Percentiles rank a stretch among this genome's conserved stretches.
These are phyloP conservation scores for Ephestia elutella DNA, from an alignment of 1,140 invertebrate genomes.

Conservation along the genomic window DNA sequence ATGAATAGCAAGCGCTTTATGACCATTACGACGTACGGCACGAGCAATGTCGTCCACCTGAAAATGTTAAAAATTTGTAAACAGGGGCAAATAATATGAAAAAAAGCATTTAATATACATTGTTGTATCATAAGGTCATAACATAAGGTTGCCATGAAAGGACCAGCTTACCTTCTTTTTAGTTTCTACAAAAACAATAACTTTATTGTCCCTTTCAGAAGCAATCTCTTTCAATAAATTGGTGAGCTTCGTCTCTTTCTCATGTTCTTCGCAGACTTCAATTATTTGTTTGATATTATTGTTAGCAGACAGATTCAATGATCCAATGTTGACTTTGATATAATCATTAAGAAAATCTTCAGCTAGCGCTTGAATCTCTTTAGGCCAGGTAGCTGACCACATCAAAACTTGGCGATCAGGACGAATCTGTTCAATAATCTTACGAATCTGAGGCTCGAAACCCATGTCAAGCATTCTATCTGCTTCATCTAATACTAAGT, in stretches of 20 bases:
- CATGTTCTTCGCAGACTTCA: constrained; percentile 93
- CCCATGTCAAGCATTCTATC: constrained; percentile 96
- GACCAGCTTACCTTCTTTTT: constrained; percentile 93
- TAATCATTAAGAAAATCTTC: constrained; percentile 96
- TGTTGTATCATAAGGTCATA: too few species aligned
- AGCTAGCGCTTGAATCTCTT: constrained; percentile 95
- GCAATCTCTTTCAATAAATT: constrained; percentile 89
- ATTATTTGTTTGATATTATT: constrained; percentile 98
- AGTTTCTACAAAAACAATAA: constrained; percentile 98
- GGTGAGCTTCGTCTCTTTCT: constrained; percentile 89
- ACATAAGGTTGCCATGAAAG: too few species aligned
- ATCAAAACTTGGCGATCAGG: constrained; percentile 97
- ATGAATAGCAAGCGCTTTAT: constrained; percentile 94
- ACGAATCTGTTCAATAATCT: constrained; percentile 96
- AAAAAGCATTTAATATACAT: neutral
- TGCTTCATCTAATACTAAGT: constrained; percentile 97
- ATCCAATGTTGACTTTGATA: constrained; percentile 95
- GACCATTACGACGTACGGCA: constrained; percentile 89
- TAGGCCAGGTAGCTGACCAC: constrained; percentile 99
- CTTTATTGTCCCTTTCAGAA: constrained; percentile 92
- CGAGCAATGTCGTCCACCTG: constrained; percentile 95
- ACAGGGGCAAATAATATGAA: constrained; percentile 11
- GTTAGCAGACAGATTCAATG: constrained; percentile 93
- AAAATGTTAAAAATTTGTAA: constrained; percentile 14
- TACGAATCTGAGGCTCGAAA: constrained; percentile 98